Percentiles rank a stretch among this genome's conserved stretches.
Evolutionary conservation across 1,140 invertebrate genomes (phyloP).

Genomic region (Cepaea nemoralis): DNA sequence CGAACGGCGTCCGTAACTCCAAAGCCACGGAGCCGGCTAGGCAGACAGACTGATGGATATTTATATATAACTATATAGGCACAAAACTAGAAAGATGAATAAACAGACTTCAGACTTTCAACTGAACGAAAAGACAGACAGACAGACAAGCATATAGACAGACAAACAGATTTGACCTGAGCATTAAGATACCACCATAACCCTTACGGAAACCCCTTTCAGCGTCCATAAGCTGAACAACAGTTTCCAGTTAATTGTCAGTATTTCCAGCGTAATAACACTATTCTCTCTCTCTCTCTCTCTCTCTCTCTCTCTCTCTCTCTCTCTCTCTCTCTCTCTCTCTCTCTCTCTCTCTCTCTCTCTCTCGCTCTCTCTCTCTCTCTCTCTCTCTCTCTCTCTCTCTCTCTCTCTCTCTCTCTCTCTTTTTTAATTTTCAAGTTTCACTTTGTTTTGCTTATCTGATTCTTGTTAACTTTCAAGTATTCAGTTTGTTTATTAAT

Average conservation of each 20-base stretch:
- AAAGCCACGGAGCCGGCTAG: not conserved
- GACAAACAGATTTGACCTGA: not conserved
- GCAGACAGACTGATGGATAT: slow-evolving; percentile 2
- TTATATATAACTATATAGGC: not conserved
- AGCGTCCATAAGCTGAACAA: too few species aligned
- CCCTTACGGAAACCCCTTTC: too few species aligned
- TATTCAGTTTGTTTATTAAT: too few species aligned
- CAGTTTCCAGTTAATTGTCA: too few species aligned
- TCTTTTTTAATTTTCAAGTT: not conserved
- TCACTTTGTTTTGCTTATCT: too few species aligned
- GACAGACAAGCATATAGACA: not conserved
- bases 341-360: not conserved
- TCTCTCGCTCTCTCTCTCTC: slow-evolving; percentile 18
- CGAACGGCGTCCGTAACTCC: too few species aligned
- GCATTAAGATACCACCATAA: too few species aligned
- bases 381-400: slow-evolving; percentile 36
- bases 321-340: not conserved
- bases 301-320: slow-evolving; percentile 25
- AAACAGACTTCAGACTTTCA: too few species aligned
- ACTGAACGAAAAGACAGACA: not conserved
- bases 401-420: slow-evolving; percentile 38
- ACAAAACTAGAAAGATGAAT: not conserved
- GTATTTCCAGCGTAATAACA: too few species aligned
- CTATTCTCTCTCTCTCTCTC: not conserved
- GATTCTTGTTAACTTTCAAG: too few species aligned